Base-by-base conservation (phyloP, 1,140 invertebrate species). In the Apis cerana region DNA sequence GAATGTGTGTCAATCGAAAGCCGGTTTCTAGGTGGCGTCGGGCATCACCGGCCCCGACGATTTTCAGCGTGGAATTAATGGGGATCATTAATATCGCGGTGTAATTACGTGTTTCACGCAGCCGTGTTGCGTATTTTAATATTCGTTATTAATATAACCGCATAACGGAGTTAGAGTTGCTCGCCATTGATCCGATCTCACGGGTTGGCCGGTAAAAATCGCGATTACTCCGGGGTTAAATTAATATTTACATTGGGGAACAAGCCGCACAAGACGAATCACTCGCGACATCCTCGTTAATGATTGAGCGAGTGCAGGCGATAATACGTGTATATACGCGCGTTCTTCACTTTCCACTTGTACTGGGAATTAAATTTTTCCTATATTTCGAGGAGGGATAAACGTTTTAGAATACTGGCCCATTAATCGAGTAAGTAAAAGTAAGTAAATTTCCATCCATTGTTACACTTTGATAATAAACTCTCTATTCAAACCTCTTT, bases 1-100 rank as follows among this genome's bases (percentile, higher is more conserved):
- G 82, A 87, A 87, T 87, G 72, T 87, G 68, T 87, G 82, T 75
- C 85, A 79, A 80, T 87, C 59, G 86, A 87, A 87, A 87, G 86
- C 86, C 82, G 86, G 86, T 86, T 87, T 87, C 86, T 83, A 87
- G 68, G 58, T 86, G 76, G 82, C 85, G 81, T 62, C 67, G 67
- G 68, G 48, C 81, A 62, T 82, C 81, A 64, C 9, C 75, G 27
- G 58, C 62, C 33, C 33, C 75, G 65, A 48, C 56, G 80, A 82
- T 82, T 77, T 78, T 80, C 76, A 72, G 21, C 76, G n/a, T 54
- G 76, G 62, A 80, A 83, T 83, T 80, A 77, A 83, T 50, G 77
- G 62, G 7, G 23, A 69, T 74, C 67, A 56, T 83, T 79, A 83
- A 83, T 80, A 64, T 68, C 65, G 75, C 50, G 65, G 50, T 56